A percentile compares a stretch with the other conserved stretches of the same genome.
These are phyloP conservation scores for Trichopoda pennipes DNA, from an alignment of 2,888 invertebrate genomes.

Conservation along the genomic window DNA sequence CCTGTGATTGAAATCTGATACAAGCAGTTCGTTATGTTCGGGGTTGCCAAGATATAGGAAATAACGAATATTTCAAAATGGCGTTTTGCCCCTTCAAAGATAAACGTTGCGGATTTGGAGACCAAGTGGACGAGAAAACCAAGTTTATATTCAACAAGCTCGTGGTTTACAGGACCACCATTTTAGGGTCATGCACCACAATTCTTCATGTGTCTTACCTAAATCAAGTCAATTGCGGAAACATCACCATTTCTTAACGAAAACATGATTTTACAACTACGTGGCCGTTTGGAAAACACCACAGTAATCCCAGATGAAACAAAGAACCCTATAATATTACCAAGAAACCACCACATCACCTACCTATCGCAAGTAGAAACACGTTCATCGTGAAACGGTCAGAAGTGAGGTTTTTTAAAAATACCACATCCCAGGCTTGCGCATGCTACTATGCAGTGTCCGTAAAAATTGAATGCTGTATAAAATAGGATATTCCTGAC, in stretches of 20 bases:
- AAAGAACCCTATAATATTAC: conserved; percentile 58
- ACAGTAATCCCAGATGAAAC: conserved; percentile 39
- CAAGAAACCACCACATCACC: conserved; percentile 52
- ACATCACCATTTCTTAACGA: conserved; percentile 62
- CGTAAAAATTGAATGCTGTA: conserved; percentile 56
- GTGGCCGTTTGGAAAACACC: conserved; percentile 58
- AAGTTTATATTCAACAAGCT: too few relatives aligned
- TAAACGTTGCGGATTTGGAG: too few relatives aligned
- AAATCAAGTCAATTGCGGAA: conserved; percentile 4
- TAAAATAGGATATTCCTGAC: conserved; percentile 38
- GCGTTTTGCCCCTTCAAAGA: too few relatives aligned
- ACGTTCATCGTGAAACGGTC: conserved; percentile 58
- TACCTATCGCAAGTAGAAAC: conserved; percentile 48
- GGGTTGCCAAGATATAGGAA: too few relatives aligned
- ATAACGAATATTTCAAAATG: too few relatives aligned
- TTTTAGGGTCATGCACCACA: too few relatives aligned
- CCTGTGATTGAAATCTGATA: too few relatives aligned
- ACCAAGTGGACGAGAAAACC: too few relatives aligned
- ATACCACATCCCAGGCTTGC: conserved; percentile 35
- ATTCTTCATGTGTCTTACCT: not conserved
- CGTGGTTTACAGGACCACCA: too few relatives aligned
- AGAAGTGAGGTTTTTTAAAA: conserved; percentile 5
- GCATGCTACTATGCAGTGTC: conserved; percentile 49
- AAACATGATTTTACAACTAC: conserved; percentile 53
- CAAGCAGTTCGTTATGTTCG: too few relatives aligned